Evolutionary conservation across 2,113 vertebrate species (phyloP).

Genomic region (Eudyptes chrysolophus): DNA sequence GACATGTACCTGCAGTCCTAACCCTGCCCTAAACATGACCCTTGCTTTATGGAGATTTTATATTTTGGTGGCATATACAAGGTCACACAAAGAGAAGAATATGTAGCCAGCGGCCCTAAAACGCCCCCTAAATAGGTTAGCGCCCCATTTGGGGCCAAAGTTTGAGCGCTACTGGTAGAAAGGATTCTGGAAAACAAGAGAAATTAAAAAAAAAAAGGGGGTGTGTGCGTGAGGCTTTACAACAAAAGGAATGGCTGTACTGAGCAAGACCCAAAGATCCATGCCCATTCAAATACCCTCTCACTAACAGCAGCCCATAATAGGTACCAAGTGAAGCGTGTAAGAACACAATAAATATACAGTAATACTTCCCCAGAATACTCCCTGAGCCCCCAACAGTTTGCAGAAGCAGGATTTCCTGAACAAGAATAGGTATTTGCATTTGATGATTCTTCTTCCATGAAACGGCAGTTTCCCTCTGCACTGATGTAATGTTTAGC

Average conservation of each 20-base stretch:
- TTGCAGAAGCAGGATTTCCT: constrained; percentile 29
- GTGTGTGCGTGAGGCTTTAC: not conserved
- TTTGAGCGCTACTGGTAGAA: not conserved
- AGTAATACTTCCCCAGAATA: not conserved
- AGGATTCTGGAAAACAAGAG: not conserved
- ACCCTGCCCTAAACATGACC: not conserved
- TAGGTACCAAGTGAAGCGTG: not conserved
- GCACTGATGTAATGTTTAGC: constrained; percentile 34
- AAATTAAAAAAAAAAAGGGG: not conserved
- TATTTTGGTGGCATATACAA: not conserved
- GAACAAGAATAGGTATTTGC: constrained; percentile 24
- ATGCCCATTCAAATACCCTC: not conserved
- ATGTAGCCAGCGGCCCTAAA: not conserved
- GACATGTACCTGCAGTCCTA: not conserved
- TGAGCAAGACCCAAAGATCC: not conserved
- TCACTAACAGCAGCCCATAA: not conserved
- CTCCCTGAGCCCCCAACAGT: not conserved
- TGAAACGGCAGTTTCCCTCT: not conserved
- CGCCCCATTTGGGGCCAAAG: not conserved
- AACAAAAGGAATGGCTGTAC: not conserved
- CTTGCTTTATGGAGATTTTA: not conserved
- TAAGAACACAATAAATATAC: not conserved
- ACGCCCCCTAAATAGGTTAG: not conserved
- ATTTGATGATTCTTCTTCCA: not conserved
- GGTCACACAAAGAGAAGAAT: not conserved